phyloP scores from a whole-genome alignment of 2,113 vertebrate species.

The Xiphophorus maculatus region DNA sequence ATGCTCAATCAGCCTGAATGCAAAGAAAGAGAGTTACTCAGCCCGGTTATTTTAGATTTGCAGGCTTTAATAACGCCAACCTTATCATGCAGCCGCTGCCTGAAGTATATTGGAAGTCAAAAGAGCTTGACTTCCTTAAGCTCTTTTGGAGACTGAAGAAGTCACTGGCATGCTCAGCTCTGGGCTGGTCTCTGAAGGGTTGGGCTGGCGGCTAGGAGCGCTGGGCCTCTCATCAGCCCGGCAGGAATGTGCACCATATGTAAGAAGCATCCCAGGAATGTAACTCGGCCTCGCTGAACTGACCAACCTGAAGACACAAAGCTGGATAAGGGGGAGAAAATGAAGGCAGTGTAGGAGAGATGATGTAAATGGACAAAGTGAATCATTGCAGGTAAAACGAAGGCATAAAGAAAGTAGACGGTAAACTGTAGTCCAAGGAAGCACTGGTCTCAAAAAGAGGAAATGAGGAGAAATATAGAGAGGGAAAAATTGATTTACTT shows the following conservation, averaged over 20 bases:
- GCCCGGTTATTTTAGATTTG: constrained; percentile 19
- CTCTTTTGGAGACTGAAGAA: constrained; percentile 60
- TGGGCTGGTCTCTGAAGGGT: constrained; percentile 65
- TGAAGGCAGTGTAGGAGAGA: constrained; percentile 21
- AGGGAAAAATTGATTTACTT: too few species aligned
- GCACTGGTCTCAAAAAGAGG: not conserved
- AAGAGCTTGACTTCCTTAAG: not conserved
- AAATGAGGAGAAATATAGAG: not conserved
- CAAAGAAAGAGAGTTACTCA: constrained; percentile 18
- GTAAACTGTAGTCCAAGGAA: not conserved
- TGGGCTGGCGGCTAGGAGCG: constrained; percentile 73
- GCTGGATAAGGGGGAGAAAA: constrained; percentile 45
- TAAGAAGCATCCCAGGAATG: constrained; percentile 95
- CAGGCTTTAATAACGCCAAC: constrained; percentile 6
- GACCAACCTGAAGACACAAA: constrained; percentile 77
- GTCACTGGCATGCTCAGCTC: constrained; percentile 74
- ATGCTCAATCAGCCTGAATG: constrained; percentile 1
- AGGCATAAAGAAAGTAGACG: constrained; percentile 6
- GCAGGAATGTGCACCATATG: constrained; percentile 98
- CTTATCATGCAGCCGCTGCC: constrained; percentile 16
- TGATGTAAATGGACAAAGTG: constrained; percentile 17
- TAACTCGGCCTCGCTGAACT: constrained; percentile 82
- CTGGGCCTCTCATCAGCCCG: constrained; percentile 84
- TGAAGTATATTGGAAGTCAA: constrained; percentile 19
- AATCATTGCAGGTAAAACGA: not conserved